phyloP scores from a whole-genome alignment of 1,140 invertebrate genomes.

The Trichoplusia ni region DNA sequence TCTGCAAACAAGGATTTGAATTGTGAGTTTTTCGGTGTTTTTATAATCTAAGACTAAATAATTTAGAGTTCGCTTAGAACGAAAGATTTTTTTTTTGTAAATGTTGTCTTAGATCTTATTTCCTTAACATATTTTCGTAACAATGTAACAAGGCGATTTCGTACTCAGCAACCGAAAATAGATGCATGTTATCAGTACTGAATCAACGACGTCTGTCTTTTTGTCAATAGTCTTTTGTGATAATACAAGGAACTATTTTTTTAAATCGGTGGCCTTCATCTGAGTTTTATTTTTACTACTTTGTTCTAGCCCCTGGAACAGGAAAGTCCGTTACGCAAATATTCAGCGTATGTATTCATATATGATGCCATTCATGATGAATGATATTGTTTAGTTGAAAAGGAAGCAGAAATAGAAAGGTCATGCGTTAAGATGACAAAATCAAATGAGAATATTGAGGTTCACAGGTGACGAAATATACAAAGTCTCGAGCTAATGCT shows the following conservation, averaged over 20 bases:
- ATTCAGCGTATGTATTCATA: neutral
- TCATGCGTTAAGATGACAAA: neutral
- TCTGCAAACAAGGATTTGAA: neutral
- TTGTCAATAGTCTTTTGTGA: conserved; percentile 57
- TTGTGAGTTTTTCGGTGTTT: neutral
- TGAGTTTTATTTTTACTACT: conserved; percentile 47
- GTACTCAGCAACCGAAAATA: conserved; percentile 50
- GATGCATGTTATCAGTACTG: conserved; percentile 39
- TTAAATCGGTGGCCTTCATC: conserved; percentile 57
- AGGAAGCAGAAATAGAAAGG: neutral
- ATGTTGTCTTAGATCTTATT: neutral
- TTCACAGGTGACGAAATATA: too few relatives aligned
- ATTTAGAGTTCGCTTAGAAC: too few relatives aligned
- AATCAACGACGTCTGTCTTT: conserved; percentile 49
- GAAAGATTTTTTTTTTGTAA: too few relatives aligned
- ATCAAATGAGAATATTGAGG: too few relatives aligned
- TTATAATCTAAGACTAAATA: too few relatives aligned
- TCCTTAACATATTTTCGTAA: conserved; percentile 36
- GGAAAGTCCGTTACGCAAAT: conserved; percentile 28
- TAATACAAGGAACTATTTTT: conserved; percentile 41
- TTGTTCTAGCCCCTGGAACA: conserved; percentile 11
- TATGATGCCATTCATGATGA: neutral
- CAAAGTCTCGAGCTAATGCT: too few relatives aligned
- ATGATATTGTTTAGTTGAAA: neutral
- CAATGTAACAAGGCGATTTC: conserved; percentile 53